Evolutionary conservation across 2,797 vertebrate species (phyloP).

Genomic region (Gymnopithys bicolor): DNA sequence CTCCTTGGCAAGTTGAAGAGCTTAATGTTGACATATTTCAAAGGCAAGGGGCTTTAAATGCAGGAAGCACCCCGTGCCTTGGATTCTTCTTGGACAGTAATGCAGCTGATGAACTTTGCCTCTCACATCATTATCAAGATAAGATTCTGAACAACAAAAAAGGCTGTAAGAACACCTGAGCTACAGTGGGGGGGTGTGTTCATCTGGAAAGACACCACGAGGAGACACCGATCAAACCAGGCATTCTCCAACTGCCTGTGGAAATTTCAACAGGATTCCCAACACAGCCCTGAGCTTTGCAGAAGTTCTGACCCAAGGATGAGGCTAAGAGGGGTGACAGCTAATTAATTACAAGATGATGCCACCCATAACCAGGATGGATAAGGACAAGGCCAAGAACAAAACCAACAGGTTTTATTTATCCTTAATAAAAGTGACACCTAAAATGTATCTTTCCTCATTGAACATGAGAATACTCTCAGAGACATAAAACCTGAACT

Average conservation of each 20-base stretch:
- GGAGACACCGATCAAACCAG: background rate
- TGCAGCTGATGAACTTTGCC: background rate
- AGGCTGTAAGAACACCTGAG: background rate
- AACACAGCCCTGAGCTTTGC: rapidly evolving
- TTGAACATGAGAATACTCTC: background rate
- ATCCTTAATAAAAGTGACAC: background rate
- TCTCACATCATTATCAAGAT: background rate
- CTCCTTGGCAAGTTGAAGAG: background rate
- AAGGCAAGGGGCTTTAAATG: background rate
- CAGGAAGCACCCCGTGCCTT: background rate
- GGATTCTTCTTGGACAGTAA: background rate
- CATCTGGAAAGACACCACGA: background rate
- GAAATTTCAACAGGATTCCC: background rate
- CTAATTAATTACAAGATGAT: background rate
- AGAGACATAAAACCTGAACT: background rate
- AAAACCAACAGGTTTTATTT: background rate
- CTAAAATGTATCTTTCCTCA: background rate
- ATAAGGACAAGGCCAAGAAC: background rate
- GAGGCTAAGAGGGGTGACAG: background rate
- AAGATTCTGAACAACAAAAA: background rate
- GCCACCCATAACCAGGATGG: background rate
- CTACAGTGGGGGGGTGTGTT: background rate
- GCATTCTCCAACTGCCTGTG: background rate
- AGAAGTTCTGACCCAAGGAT: background rate
- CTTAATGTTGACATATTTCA: background rate